Evolutionary conservation across 2,113 vertebrate genomes (phyloP).

Genomic region (Elgaria multicarinata): DNA sequence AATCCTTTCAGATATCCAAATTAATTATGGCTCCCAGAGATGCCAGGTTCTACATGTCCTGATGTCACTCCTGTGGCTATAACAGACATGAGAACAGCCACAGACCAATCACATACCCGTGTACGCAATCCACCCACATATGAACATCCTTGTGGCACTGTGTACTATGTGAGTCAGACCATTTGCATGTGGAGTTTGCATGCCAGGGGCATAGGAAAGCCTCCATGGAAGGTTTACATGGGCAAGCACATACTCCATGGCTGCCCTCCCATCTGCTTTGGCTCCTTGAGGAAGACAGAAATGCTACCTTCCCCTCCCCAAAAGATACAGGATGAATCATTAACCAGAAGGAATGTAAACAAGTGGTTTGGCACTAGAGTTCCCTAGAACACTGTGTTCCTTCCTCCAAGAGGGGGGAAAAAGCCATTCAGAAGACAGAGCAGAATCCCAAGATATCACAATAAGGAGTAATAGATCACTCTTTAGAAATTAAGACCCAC

Average conservation of each 20-base stretch:
- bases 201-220: not conserved
- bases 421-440: conserved; percentile 13
- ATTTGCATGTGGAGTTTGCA: not conserved
- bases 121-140: not conserved
- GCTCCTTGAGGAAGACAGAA: conserved; percentile 17
- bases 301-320: not conserved
- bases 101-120: conserved; percentile 4
- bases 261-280: not conserved
- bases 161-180: not conserved
- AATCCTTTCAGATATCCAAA: conserved; percentile 39
- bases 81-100: not conserved
- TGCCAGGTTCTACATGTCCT: not conserved
- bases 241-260: not conserved
- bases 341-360: conserved; percentile 53
- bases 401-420: conserved; percentile 50
- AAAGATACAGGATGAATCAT: conserved; percentile 51
- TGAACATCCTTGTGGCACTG: not conserved
- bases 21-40: rapidly evolving
- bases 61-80: not conserved
- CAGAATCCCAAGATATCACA: conserved; percentile 26
- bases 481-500: rapidly evolving
- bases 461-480: not conserved
- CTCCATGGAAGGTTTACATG: not conserved
- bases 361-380: conserved; percentile 20
- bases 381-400: conserved; percentile 39